Percentiles rank a stretch among this genome's conserved stretches.
phyloP scores from a whole-genome alignment of 2,888 invertebrate genomes.

The Drosophila nr. perissopoda region DNA sequence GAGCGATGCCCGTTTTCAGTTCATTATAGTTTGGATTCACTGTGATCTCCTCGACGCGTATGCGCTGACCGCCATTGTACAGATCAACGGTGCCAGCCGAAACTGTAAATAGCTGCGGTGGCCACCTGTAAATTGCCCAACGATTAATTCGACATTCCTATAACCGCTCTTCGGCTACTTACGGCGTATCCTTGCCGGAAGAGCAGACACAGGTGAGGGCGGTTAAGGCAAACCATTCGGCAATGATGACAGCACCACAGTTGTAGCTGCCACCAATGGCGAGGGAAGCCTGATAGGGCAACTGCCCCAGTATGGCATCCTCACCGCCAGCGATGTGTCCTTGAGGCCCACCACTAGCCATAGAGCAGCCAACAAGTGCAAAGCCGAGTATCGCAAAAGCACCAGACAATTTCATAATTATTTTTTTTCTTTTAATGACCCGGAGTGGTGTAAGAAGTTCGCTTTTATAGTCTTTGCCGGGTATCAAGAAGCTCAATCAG shows the following conservation, averaged over 20 bases:
- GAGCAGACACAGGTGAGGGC: constrained; percentile 81
- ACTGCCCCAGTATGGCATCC: constrained; percentile 79
- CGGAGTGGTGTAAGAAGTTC: constrained; percentile 4
- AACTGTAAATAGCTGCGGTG: constrained; percentile 74
- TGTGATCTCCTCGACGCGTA: constrained; percentile 58
- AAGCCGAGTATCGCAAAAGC: constrained; percentile 34
- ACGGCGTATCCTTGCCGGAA: constrained; percentile 68
- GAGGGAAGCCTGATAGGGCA: constrained; percentile 84
- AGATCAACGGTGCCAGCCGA: constrained; percentile 80
- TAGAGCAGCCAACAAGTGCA: constrained; percentile 20
- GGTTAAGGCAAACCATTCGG: constrained; percentile 79
- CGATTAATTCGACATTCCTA: neutral
- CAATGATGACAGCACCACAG: constrained; percentile 82
- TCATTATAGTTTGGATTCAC: constrained; percentile 66
- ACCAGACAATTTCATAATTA: constrained; percentile 37
- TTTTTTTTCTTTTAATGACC: constrained; percentile 8
- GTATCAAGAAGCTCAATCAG: constrained; percentile 1
- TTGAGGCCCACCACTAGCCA: constrained; percentile 49
- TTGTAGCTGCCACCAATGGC: constrained; percentile 62
- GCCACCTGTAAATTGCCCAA: constrained; percentile 62
- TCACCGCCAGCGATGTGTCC: constrained; percentile 82
- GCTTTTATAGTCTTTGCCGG: constrained; percentile 51
- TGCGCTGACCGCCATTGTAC: constrained; percentile 74
- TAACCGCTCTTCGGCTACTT: constrained; percentile 41
- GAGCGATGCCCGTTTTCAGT: constrained; percentile 74